Evolutionary conservation across 2,797 vertebrate species (phyloP), one percentile per base, ranked within the genome.

Genomic region (Thamnophis elegans): DNA sequence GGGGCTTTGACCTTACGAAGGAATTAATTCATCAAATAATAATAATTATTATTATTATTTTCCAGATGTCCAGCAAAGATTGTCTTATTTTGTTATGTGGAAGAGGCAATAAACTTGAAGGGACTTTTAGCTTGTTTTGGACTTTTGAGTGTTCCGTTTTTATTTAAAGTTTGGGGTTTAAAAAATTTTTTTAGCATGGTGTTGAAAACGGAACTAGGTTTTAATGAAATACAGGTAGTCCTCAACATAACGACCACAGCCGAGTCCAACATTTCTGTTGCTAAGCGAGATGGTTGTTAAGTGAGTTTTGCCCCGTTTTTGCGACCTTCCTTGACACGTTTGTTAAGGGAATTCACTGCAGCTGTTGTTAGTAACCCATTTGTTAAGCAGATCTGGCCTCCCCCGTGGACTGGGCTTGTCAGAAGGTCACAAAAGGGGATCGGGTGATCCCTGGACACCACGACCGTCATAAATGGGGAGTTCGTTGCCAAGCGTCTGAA

Each of bases 401-500:
- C 0, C 4, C 4, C 60, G 0, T 62, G 12, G 26, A 62, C 11
- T 62, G 12, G 0, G 26, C 60, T n/a, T 12, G 1, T 62, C 60
- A 5, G 60, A 62, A n/a, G 11, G 26, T 62, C 4, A 0, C 60
- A 62, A n/a, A 62, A n/a, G 60, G 60, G 11, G 26, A 14, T 65
- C 11, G 13, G 0, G 11, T 13, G 26, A 28, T 26, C 58, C 25
- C 5, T 1, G 16, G 55, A 56, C 5, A 6, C 56, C 58, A 18
- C 18, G 6, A 58, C 56, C 20, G 58, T 22, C 20, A 22, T 59
- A 59, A 59, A 25, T 25, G n/a, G 9, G 7, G 22, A 25, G 2
- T 59, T 7, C 1, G 22, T 59, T 8, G 58, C 22, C 58, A 59
- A 59, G 58, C 58, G 2, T 3, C 22, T 59, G 58, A 25, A 59